phyloP scores from a whole-genome alignment of 2,797 vertebrate genomes.

The Podarcis siculus region DNA sequence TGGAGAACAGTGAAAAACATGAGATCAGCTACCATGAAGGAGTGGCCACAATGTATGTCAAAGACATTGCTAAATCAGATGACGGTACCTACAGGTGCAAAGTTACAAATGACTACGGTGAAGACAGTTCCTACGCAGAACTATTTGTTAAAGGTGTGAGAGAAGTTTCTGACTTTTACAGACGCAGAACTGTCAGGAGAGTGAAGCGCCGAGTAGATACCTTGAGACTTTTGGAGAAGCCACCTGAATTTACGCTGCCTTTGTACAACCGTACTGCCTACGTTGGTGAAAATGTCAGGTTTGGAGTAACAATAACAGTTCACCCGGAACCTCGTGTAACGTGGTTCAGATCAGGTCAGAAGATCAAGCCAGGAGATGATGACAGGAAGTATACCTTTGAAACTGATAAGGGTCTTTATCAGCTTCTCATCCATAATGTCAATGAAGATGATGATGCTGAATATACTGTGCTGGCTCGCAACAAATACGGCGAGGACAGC shows the following conservation, averaged over 20 bases:
- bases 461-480: conserved; percentile 93
- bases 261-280: conserved; percentile 92
- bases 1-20: conserved; percentile 91
- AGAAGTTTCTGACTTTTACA: conserved; percentile 90
- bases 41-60: conserved; percentile 89
- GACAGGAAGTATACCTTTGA: conserved; percentile 95
- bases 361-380: conserved; percentile 91
- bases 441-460: conserved; percentile 92
- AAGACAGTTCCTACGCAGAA: conserved; percentile 94
- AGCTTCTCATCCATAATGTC: conserved; percentile 88
- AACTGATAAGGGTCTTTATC: conserved; percentile 95
- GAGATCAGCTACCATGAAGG: conserved; percentile 95
- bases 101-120: conserved; percentile 95
- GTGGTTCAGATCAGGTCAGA: conserved; percentile 98
- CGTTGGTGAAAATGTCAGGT: conserved; percentile 90
- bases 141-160: conserved; percentile 92
- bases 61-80: conserved; percentile 89
- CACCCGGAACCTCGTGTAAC: conserved; percentile 96
- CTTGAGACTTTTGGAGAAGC: conserved; percentile 92
- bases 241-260: conserved; percentile 98
- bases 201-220: conserved; percentile 94
- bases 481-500: conserved; percentile 95
- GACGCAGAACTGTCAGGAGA: conserved; percentile 89
- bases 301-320: conserved; percentile 96
- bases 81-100: conserved; percentile 98